Base-by-base conservation (phyloP, 2,888 invertebrate genomes). In the Drosophila mulleri region DNA sequence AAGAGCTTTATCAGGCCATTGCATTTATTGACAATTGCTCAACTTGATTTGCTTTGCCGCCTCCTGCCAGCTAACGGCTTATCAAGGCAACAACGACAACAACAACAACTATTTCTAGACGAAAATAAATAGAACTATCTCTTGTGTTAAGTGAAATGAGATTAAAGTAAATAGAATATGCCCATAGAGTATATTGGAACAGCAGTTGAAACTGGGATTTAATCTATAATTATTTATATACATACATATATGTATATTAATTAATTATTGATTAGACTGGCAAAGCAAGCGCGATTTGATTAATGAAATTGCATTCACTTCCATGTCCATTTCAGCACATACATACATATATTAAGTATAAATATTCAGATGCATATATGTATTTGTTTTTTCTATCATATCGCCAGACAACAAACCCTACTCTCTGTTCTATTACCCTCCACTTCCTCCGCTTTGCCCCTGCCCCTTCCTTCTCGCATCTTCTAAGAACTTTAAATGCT, bases 401-500 rank as follows among this genome's bases (percentile, higher is more conserved):
- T 69, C 69, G 62, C 41, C 45, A 77, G 65, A 66, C 60, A 57
- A 42, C 53, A 54, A 61, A 16, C 26, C 41, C 20, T 59, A 35
- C 23, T 26, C n/a, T 41, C 44, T 23, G 20, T 39, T 72, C 32
- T 35, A 12, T 26, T 11, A 23, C 23, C 23, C 8, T 16, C 11
- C 37, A 14, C 23, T 9, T 12, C 6, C n/a, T 5, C 2, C 12
- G 14, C 18, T 18, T 5, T 6, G 5, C 12, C 32, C 16, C 16
- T 4, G 8, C 41, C 32, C 47, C 29, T 16, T 5, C 29, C 20
- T 12, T 42, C 53, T 23, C 14, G 8, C 54, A 26, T 35, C 23
- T 23, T 57, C 48, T 52, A 56, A 72, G 74, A 74, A 67, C 60
- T 66, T 78, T 70, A 75, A 80, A 75, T 82, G 75, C 45, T 83